Evolutionary conservation across 2,113 vertebrate genomes (phyloP).

Genomic region (human): DNA sequence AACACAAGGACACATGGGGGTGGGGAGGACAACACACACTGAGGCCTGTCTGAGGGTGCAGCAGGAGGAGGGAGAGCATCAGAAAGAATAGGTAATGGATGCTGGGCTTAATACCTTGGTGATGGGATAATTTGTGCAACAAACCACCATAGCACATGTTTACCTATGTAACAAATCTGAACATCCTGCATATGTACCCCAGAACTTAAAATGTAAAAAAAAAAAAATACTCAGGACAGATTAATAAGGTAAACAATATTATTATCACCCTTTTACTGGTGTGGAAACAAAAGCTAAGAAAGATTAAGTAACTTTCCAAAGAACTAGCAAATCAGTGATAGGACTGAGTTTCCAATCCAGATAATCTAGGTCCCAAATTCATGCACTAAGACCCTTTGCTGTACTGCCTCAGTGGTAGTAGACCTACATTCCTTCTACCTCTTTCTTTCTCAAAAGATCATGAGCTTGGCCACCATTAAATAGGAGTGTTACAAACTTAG

Average conservation of each 20-base stretch:
- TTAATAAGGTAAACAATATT: not conserved
- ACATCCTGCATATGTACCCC: too few species aligned
- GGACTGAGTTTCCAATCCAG: not conserved
- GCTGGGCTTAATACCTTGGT: too few species aligned
- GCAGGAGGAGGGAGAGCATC: too few species aligned
- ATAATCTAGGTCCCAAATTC: not conserved
- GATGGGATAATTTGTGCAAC: too few species aligned
- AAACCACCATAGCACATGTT: too few species aligned
- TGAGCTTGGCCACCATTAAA: not conserved
- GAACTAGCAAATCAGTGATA: not conserved
- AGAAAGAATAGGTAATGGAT: too few species aligned
- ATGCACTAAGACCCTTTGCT: not conserved
- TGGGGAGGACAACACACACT: too few species aligned
- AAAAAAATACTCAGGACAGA: not conserved
- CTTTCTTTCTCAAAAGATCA: not conserved
- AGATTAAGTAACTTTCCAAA: not conserved
- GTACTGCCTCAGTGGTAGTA: fast-evolving
- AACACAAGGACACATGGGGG: too few species aligned
- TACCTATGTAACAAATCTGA: too few species aligned
- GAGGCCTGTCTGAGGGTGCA: too few species aligned
- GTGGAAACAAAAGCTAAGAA: not conserved
- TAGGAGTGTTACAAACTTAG: not conserved
- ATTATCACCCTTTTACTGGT: not conserved
- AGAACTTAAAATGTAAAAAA: too few species aligned
- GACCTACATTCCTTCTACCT: not conserved